Evolutionary conservation across 2,113 vertebrate genomes (phyloP).

Genomic region (Poeciliopsis turrubarensis): DNA sequence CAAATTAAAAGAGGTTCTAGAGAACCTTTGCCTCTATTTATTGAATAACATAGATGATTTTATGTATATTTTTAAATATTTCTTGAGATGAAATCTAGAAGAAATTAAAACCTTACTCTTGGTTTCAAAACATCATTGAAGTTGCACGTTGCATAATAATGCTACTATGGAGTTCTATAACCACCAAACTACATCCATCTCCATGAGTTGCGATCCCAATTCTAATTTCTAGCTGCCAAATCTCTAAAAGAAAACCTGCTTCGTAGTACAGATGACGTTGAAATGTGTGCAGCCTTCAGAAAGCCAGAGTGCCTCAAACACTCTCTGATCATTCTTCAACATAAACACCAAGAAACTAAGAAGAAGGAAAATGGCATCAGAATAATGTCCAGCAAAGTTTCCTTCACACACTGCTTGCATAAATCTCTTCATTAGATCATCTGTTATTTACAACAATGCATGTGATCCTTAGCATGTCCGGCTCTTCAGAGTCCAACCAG

Average conservation of each 20-base stretch:
- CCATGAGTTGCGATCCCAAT: not conserved
- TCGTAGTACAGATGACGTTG: slow-evolving; percentile 11
- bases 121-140: not conserved
- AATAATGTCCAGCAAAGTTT: slow-evolving; percentile 35
- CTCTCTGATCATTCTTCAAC: slow-evolving; percentile 17
- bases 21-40: not conserved
- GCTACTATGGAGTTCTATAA: not conserved
- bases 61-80: not conserved
- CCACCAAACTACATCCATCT: not conserved
- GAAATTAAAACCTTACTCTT: not conserved
- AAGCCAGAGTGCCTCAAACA: slow-evolving; percentile 20
- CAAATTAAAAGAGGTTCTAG: too few relatives aligned
- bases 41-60: not conserved
- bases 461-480: slow-evolving; percentile 26
- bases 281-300: slow-evolving; percentile 35
- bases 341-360: slow-evolving; percentile 27
- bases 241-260: not conserved
- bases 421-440: slow-evolving; percentile 73
- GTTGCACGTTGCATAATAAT: not conserved
- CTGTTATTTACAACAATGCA: slow-evolving; percentile 71
- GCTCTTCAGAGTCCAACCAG: slow-evolving; percentile 31
- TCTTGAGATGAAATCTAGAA: too few relatives aligned
- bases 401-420: slow-evolving; percentile 66
- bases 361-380: slow-evolving; percentile 21
- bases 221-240: not conserved